A percentile compares a stretch with the other conserved stretches of the same genome.
These are phyloP conservation scores for Habroteleia sp. DNA, from an alignment of 2,888 invertebrate species.

Conservation along the genomic window DNA sequence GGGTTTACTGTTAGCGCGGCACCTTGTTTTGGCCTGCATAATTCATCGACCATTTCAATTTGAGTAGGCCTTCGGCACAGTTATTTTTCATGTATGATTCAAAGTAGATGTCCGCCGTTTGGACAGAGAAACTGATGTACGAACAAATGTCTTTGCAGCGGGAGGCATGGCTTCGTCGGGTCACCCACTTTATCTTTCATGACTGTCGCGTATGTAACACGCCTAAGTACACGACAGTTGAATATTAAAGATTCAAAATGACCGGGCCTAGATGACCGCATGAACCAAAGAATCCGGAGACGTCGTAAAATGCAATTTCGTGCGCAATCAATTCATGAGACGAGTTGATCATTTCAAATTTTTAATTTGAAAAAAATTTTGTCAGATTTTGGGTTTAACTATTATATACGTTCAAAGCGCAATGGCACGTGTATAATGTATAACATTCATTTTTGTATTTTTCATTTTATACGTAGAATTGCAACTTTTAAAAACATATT, in stretches of 20 bases:
- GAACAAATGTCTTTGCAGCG: constrained; percentile 58
- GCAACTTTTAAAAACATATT: too few relatives aligned
- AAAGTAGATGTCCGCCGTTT: constrained; percentile 16
- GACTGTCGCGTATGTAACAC: constrained; percentile 74
- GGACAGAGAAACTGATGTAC: constrained; percentile 44
- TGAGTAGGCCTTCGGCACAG: constrained; percentile 44
- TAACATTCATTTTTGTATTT: too few relatives aligned
- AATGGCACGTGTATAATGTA: too few relatives aligned
- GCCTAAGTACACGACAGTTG: constrained; percentile 60
- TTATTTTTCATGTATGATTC: constrained; percentile 61
- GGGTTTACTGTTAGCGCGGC: constrained; percentile 36
- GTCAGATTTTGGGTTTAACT: too few relatives aligned
- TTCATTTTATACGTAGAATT: too few relatives aligned
- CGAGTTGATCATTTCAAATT: too few relatives aligned
- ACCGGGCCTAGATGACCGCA: constrained; percentile 35
- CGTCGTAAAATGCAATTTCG: constrained; percentile 18
- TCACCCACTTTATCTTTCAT: constrained; percentile 74
- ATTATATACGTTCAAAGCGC: too few relatives aligned
- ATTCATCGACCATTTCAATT: constrained; percentile 35
- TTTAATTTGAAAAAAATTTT: too few relatives aligned
- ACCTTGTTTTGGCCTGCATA: constrained; percentile 37
- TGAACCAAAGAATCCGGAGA: not conserved
- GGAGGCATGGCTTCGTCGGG: constrained; percentile 60
- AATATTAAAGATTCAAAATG: constrained; percentile 60
- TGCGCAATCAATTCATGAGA: too few relatives aligned